These are phyloP conservation scores for Sebastes fasciatus DNA, from an alignment of 2,113 vertebrate species.

Conservation along the genomic window DNA sequence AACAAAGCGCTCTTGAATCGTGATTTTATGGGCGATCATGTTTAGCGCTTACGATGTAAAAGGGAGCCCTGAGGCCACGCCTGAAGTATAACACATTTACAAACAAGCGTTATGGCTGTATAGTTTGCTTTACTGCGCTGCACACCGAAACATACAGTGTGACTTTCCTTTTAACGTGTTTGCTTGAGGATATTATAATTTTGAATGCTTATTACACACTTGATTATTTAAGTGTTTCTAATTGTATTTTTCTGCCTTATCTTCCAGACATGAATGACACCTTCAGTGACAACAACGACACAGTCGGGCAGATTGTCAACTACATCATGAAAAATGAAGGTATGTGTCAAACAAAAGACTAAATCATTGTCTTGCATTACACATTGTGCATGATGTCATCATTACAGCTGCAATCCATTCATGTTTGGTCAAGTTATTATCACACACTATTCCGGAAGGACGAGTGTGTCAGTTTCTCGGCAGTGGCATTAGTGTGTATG, in stretches of 20 bases:
- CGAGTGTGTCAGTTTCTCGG: background rate
- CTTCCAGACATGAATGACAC: constrained; percentile 91
- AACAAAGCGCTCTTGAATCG: background rate
- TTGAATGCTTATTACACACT: background rate
- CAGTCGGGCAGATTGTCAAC: constrained; percentile 93
- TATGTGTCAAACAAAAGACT: constrained; percentile 65
- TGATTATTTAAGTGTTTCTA: background rate
- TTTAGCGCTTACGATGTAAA: background rate
- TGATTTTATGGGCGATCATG: background rate
- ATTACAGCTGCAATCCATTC: background rate
- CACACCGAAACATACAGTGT: background rate
- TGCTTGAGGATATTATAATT: background rate
- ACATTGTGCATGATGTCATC: background rate
- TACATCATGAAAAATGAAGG: constrained; percentile 99
- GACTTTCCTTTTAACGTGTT: background rate
- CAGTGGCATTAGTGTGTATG: background rate
- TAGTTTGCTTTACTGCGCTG: background rate
- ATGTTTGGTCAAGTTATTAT: constrained; percentile 4
- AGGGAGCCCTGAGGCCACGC: background rate
- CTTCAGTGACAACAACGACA: constrained; percentile 90
- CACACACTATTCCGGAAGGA: background rate
- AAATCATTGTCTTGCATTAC: no score
- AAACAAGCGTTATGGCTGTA: background rate
- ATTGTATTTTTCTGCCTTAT: constrained; percentile 43
- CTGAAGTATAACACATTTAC: background rate